These are phyloP conservation scores for Anastatus disparis DNA, from an alignment of 1,140 invertebrate genomes.

Conservation along the genomic window DNA sequence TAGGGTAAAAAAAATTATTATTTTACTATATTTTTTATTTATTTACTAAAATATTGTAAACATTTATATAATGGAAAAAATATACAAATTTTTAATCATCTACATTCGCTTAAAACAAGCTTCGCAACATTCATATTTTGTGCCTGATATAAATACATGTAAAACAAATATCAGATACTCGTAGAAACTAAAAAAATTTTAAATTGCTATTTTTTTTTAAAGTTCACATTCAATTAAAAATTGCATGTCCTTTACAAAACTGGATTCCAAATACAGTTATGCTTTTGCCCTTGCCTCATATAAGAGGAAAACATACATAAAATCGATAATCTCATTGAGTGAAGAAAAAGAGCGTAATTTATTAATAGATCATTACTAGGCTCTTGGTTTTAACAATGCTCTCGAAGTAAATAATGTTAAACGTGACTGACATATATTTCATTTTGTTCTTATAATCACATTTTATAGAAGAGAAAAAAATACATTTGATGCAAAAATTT, in stretches of 20 bases:
- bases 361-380: conserved; percentile 35
- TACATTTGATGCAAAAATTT: too few relatives aligned
- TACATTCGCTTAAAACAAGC: too few relatives aligned
- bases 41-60: too few relatives aligned
- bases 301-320: background rate
- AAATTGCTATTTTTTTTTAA: background rate
- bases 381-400: conserved; percentile 15
- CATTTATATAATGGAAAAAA: too few relatives aligned
- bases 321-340: conserved; percentile 27
- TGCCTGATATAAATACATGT: too few relatives aligned
- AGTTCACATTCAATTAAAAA: background rate
- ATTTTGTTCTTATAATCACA: background rate
- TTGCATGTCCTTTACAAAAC: conserved; percentile 15
- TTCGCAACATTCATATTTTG: too few relatives aligned
- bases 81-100: too few relatives aligned
- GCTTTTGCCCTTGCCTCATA: background rate
- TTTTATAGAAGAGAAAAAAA: background rate
- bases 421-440: conserved; percentile 18
- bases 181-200: too few relatives aligned
- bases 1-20: too few relatives aligned
- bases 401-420: background rate
- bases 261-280: conserved; percentile 6
- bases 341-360: conserved; percentile 18
- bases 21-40: too few relatives aligned
- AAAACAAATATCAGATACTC: too few relatives aligned